Base-by-base conservation (phyloP, 2,797 vertebrate species). In the Danio tinwini region DNA sequence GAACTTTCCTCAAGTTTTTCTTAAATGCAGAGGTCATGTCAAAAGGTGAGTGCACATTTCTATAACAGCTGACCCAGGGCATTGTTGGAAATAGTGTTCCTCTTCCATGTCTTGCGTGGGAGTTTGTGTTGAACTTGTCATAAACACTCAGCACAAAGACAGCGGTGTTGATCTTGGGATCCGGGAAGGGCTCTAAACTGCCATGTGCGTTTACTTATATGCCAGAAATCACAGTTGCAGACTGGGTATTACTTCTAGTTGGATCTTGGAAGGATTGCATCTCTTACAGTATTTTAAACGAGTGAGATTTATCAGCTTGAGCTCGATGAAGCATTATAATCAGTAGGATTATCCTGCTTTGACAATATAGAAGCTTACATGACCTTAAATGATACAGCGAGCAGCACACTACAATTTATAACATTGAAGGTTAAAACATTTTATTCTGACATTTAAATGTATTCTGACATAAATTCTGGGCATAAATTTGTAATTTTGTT, bases 271-370 rank as follows among this genome's bases (percentile, higher is more conserved):
- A 67, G 19, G 2, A 42, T 42, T 9, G 11, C 4, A 14, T 55
- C 6, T 49, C 52, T 45, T 8, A 10, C 6, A 19, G 10, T 44
- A 53, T 52, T 62, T 53, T 6, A 68, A 13, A 47, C 13, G 6
- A 37, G 14, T 1, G 74, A 88, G 86, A 88, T 89, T 90, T 89
- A 89, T 86, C 79, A 79, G 82, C 52, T 65, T 87, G 86, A 87
- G 14, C 81, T 77, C 72, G 79, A 61, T 82, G 76, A 86, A 88
- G 86, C 83, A 71, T 82, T 87, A 85, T 88, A 89, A 92, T 92
- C 91, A 87, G 77, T 78, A 77, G 89, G 90, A 91, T 93, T 91
- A 92, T 91, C 87, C 83, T 78, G 84, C 70, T 70, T 77, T 78
- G 79, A 86, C 81, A 84, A 76, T 88, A 65, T 87, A 82, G 84